Percentiles rank a stretch among this genome's conserved stretches.
Evolutionary conservation across 2,888 invertebrate genomes (phyloP).

Genomic region (Netelia virgata): DNA sequence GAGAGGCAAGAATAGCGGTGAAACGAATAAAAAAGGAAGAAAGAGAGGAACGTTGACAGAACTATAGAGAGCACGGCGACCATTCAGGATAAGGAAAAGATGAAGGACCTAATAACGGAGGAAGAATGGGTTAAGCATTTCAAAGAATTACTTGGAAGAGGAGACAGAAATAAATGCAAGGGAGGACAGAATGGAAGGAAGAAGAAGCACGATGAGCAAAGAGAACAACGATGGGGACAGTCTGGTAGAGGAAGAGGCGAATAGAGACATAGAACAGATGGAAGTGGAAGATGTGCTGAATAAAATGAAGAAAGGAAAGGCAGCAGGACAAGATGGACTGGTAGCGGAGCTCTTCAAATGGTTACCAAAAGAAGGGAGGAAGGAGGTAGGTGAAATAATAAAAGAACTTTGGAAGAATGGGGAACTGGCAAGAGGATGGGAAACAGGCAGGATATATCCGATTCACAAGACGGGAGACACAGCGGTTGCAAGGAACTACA

Average conservation of each 20-base stretch:
- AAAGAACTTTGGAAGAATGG: constrained; percentile 33
- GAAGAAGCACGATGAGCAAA: neutral
- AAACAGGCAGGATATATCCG: constrained; percentile 19
- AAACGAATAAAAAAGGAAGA: neutral
- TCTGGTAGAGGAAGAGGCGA: neutral
- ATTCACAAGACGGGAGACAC: neutral
- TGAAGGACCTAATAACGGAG: neutral
- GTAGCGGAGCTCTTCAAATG: constrained; percentile 32
- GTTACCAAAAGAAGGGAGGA: neutral
- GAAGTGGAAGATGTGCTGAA: neutral
- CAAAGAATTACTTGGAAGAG: neutral
- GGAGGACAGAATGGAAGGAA: neutral
- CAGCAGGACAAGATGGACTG: constrained; percentile 46
- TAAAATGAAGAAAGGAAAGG: constrained; percentile 41
- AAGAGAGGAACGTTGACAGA: neutral
- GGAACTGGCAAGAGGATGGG: neutral
- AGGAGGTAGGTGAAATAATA: constrained; percentile 5
- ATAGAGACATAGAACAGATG: neutral
- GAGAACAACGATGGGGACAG: neutral
- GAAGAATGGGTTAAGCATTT: constrained; percentile 10
- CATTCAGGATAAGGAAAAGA: neutral
- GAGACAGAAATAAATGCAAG: neutral
- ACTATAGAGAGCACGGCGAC: neutral
- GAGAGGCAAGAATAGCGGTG: neutral
- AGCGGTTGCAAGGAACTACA: neutral